Evolutionary conservation across 2,888 invertebrate genomes (phyloP), one percentile per base, ranked within the genome.

Genomic region (Mythimna vitellina): DNA sequence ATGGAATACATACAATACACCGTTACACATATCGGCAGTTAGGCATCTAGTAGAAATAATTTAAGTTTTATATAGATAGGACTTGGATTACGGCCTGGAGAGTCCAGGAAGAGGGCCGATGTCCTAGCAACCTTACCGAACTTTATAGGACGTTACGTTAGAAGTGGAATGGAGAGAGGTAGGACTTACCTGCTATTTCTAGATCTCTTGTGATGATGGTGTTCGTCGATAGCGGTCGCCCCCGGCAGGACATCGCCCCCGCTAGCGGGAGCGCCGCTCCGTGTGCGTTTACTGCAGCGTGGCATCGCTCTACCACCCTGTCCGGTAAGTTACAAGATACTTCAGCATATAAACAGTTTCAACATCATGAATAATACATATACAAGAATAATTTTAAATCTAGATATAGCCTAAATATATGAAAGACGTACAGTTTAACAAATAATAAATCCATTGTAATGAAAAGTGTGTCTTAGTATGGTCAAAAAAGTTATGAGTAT

Each of bases 241-340:
- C 95, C 94, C 42, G 93, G 93, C 82, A 95, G 83, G 77, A 94
- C 89, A 22, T 94, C 95, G 49, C 89, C 89, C 68, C 87, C 90
- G 60, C 78, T 85, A 46, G 92, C 84, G 73, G 94, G 91, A 69
- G 94, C 95, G 84, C 95, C 91, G 87, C 94, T 95, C 78, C 96
- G 95, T 82, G 96, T 94, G 77, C 96, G 93, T 88, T 96, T 96
- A 89, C 96, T 96, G 92, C 96, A 96, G 77, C 96, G 96, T 80
- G 96, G 96, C 96, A 96, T 96, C 90, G 92, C 90, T 92, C 96
- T 89, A 94, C 96, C 96, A 95, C 96, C 96, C 96, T 96, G 84
- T 71, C 22, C 4, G 66, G 57, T 65, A 77, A 54, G 14, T 63
- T 25, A 46, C 1, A 75, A 17, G 10, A 38, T 22, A 58, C 25